Percentiles rank a stretch among this genome's conserved stretches.
These are phyloP conservation scores for Esox niger DNA, from an alignment of 2,113 vertebrate species.

Conservation along the genomic window DNA sequence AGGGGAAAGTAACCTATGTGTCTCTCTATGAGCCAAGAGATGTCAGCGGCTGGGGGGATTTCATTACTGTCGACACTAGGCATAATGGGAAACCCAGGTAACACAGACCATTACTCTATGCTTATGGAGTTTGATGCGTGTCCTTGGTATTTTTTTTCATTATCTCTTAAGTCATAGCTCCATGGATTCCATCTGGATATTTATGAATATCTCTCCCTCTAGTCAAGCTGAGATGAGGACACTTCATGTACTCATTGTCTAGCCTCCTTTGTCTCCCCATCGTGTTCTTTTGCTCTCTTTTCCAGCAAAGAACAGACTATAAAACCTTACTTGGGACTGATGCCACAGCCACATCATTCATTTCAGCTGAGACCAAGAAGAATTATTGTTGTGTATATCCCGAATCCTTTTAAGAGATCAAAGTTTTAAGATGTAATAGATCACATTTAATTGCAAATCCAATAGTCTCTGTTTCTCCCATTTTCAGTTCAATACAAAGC, in stretches of 20 bases:
- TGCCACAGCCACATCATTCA: constrained; percentile 67
- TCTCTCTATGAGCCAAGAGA: not conserved
- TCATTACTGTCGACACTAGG: constrained; percentile 34
- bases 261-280: not conserved
- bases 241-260: not conserved
- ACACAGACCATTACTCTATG: not conserved
- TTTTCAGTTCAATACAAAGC: too few species aligned
- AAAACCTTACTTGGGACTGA: constrained; percentile 60
- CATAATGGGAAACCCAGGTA: constrained; percentile 53
- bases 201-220: constrained; percentile 22
- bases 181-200: constrained; percentile 32
- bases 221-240: constrained; percentile 33
- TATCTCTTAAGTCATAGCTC: constrained; percentile 7
- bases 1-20: constrained; percentile 26
- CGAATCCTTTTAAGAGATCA: constrained; percentile 73
- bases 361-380: constrained; percentile 61
- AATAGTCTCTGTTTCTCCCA: constrained; percentile 30
- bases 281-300: constrained; percentile 1
- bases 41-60: constrained; percentile 18
- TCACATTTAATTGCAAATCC: constrained; percentile 62
- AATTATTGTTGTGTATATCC: constrained; percentile 76
- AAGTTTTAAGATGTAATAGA: constrained; percentile 71
- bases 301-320: constrained; percentile 45
- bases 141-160: not conserved
- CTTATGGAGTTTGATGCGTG: not conserved